phyloP scores from a whole-genome alignment of 2,797 vertebrate species.

The Microcaecilia unicolor region DNA sequence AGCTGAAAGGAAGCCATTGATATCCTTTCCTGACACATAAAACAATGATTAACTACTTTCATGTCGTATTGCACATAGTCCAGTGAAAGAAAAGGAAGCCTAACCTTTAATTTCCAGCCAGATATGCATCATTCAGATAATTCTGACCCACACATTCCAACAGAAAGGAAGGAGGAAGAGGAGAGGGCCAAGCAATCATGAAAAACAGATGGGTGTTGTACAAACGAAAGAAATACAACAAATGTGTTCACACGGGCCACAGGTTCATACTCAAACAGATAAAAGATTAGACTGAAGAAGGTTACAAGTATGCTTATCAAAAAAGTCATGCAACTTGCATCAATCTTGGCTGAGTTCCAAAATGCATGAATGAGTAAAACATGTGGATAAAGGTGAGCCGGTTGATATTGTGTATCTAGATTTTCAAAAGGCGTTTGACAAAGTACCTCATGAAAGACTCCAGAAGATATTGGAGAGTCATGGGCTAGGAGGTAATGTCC shows the following conservation, averaged over 20 bases:
- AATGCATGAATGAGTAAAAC: not conserved
- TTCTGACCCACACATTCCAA: too few species aligned
- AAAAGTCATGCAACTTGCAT: not conserved
- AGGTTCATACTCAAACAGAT: not conserved
- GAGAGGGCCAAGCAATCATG: conserved; percentile 1
- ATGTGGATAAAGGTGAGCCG: too few species aligned
- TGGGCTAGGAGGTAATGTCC: too few species aligned
- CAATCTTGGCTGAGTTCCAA: not conserved
- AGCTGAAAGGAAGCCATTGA: conserved; percentile 48
- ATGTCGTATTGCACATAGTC: conserved; percentile 25
- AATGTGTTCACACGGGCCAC: not conserved
- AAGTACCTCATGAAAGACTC: too few species aligned
- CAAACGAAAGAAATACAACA: too few species aligned
- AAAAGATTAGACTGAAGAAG: not conserved
- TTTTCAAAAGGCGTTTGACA: too few species aligned
- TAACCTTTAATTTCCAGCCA: conserved; percentile 7
- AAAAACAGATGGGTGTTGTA: too few species aligned
- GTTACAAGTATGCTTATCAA: not conserved
- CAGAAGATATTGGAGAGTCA: too few species aligned
- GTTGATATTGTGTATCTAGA: too few species aligned
- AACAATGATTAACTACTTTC: conserved; percentile 5
- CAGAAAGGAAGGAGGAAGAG: not conserved
- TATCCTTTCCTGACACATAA: conserved; percentile 42
- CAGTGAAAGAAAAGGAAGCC: conserved; percentile 1
- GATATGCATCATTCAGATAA: not conserved